Conservation (phyloP, 23 tunicate species). For the Halocynthia roretzi region DNA sequence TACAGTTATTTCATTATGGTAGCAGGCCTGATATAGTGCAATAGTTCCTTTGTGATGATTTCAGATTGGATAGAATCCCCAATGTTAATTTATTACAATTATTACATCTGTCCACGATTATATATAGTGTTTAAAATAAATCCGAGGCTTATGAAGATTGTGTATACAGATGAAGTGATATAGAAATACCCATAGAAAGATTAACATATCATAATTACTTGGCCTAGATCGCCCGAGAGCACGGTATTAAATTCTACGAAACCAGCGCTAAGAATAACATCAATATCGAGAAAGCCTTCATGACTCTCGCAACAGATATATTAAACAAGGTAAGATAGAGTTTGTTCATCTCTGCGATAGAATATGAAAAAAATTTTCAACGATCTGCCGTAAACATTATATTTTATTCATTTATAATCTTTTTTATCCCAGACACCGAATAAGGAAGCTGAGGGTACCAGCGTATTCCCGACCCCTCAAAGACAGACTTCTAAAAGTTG, state of each 20-base stretch:
- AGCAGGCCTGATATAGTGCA: too few relatives aligned
- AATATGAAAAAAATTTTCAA: too few relatives aligned
- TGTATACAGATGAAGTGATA: too few relatives aligned
- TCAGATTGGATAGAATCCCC: too few relatives aligned
- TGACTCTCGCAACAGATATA: conserved; percentile 83
- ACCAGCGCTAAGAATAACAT: conserved; percentile 96
- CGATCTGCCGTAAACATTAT: too few relatives aligned
- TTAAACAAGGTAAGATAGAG: conserved; percentile 63
- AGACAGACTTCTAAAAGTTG: conserved; percentile 2
- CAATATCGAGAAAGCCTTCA: conserved; percentile 97
- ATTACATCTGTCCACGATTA: too few relatives aligned
- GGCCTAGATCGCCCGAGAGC: conserved; percentile 83
- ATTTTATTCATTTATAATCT: neutral
- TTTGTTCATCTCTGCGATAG: neutral
- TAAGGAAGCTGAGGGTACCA: conserved; percentile 13
- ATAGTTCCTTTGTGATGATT: too few relatives aligned
- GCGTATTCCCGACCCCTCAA: neutral
- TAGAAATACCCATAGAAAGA: too few relatives aligned
- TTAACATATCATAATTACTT: neutral
- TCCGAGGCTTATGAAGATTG: too few relatives aligned
- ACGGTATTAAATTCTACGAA: conserved; percentile 93
- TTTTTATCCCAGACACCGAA: conserved; percentile 16
- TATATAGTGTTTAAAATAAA: too few relatives aligned
- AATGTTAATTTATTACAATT: too few relatives aligned
- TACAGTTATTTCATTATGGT: too few relatives aligned